Evolutionary conservation across 1,140 invertebrate species (phyloP).

Genomic region (Drosophila lini): DNA sequence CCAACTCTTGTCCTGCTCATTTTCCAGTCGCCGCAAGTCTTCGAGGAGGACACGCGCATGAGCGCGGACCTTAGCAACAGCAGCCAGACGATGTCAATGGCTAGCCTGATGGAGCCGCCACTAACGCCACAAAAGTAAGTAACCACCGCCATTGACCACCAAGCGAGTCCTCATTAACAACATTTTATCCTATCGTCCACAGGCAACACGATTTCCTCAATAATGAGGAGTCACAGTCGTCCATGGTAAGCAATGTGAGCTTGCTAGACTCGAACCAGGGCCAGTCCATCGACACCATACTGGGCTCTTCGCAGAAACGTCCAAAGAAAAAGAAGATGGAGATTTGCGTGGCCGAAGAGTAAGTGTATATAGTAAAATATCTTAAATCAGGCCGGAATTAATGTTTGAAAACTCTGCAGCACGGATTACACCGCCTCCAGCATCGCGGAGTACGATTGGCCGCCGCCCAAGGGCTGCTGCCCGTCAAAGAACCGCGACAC

Average conservation of each 20-base stretch:
- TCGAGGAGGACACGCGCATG: constrained; percentile 95
- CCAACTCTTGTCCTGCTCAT: neutral
- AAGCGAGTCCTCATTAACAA: neutral
- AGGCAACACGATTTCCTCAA: constrained; percentile 86
- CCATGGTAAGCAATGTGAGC: constrained; percentile 87
- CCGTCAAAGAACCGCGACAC: constrained; percentile 88
- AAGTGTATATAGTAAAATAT: constrained; percentile 38
- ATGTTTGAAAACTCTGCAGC: constrained; percentile 19
- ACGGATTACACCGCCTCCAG: constrained; percentile 92
- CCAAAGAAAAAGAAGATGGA: constrained; percentile 90
- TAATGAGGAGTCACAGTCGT: constrained; percentile 92
- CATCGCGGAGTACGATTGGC: constrained; percentile 98
- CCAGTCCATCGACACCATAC: constrained; percentile 61
- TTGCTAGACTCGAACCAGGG: constrained; percentile 74
- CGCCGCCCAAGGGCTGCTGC: constrained; percentile 87
- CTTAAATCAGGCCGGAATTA: neutral
- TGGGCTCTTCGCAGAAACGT: constrained; percentile 74
- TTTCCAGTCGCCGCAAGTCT: constrained; percentile 86
- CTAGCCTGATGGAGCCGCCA: constrained; percentile 78
- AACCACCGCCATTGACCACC: neutral
- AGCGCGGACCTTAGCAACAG: constrained; percentile 88
- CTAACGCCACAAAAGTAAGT: constrained; percentile 72
- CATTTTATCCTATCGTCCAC: constrained; percentile 1
- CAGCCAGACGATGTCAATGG: constrained; percentile 84
- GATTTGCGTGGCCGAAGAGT: constrained; percentile 89